Evolutionary conservation across 2,113 vertebrate genomes (phyloP).

Genomic region (Sminthopsis crassicaudata): DNA sequence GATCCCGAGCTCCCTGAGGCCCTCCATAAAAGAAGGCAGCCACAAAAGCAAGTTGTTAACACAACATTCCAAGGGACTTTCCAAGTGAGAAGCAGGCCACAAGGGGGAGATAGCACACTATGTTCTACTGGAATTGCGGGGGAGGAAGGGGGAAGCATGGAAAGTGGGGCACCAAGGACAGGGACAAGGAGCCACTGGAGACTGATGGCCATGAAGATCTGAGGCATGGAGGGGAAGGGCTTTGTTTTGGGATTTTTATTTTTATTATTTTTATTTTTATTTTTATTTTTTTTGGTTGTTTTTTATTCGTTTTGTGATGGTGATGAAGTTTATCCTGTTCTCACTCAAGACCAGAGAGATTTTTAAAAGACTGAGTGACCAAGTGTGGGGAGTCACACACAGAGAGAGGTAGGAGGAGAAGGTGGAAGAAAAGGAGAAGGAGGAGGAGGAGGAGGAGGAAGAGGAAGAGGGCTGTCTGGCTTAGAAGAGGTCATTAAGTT

Average conservation of each 20-base stretch:
- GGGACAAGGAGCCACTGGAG: background rate
- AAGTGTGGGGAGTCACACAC: background rate
- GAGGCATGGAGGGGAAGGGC: background rate
- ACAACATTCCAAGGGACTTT: background rate
- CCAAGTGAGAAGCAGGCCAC: background rate
- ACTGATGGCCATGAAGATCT: background rate
- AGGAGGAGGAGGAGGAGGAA: too few relatives aligned
- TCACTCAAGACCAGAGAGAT: background rate
- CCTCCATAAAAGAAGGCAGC: background rate
- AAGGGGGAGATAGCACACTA: background rate
- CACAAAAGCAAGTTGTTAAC: background rate
- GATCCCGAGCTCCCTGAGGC: background rate
- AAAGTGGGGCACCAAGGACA: background rate
- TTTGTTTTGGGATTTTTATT: background rate
- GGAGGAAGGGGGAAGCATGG: too few relatives aligned
- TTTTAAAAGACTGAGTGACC: background rate
- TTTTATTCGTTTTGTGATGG: background rate
- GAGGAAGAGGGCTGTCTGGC: background rate
- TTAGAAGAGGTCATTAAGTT: background rate
- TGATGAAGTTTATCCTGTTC: background rate
- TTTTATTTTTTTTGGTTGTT: too few relatives aligned
- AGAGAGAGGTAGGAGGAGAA: rapidly evolving
- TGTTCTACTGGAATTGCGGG: background rate
- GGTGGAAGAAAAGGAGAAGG: background rate
- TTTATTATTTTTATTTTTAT: too few relatives aligned